Base-by-base conservation (phyloP, 2,888 invertebrate genomes). In the Drymonia ruficornis region DNA sequence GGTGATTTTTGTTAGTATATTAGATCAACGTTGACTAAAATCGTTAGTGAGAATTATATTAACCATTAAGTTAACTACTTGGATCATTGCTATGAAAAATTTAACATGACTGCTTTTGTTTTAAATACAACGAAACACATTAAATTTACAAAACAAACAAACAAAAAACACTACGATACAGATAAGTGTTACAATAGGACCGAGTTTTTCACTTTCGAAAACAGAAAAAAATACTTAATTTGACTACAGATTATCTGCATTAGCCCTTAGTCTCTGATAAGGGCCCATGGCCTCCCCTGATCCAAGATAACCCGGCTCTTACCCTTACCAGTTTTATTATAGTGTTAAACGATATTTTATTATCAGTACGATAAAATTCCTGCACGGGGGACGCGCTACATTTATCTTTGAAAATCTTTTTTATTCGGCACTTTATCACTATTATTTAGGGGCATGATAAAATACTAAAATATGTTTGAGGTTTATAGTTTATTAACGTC, bases 261-360 rank as follows among this genome's bases (percentile, higher is more conserved):
- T 58, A 57, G 18, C 34, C 54, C 57, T 64, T 50, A 70, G 59
- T 59, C 62, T 56, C 43, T 65, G 76, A 78, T 78, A 78, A 78
- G 76, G 67, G 71, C 71, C 69, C 65, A 72, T 81, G 77, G 74
- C 80, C 63, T 72, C 76, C 72, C 76, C 70, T 59, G 76, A 74
- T 68, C 70, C 57, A 52, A 83, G 85, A 87, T 87, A 86, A 79
- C 71, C 61, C 61, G 54, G 56, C 59, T 72, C 67, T 70, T 66
- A 67, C 71, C 72, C 61, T 68, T 61, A 58, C 65, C 70, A 65
- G 67, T 78, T 86, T 84, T 86, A 87, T 80, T 81, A 78, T 80
- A 71, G 81, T 81, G 85, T 83, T 83, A 87, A 86, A 83, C 81
- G 83, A 87, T 89, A 87, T 84, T 87, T 88, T 87, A 89, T 87